phyloP scores from a whole-genome alignment of 2,888 invertebrate species.

The Tipula vernalis region DNA sequence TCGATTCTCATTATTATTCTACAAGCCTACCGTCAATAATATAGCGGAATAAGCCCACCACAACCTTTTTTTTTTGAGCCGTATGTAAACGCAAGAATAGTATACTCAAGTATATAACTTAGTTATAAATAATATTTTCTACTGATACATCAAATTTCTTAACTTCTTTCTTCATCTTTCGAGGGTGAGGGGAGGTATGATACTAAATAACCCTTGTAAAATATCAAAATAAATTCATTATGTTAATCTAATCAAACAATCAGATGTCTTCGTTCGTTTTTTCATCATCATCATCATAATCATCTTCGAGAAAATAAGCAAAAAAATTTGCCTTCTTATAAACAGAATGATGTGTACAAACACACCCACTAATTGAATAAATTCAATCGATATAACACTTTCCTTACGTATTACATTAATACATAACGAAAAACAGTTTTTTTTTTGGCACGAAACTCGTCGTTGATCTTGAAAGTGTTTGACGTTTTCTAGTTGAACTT shows the following conservation, averaged over 20 bases:
- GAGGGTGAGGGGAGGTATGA: not conserved
- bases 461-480: not conserved
- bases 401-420: not conserved
- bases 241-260: not conserved
- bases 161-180: not conserved
- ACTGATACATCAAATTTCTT: not conserved
- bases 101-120: not conserved
- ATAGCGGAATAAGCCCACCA: not conserved
- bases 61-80: not conserved
- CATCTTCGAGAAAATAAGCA: not conserved
- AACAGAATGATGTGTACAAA: not conserved
- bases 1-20: not conserved
- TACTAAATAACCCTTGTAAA: constrained; percentile 4
- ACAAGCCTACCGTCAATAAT: not conserved
- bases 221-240: constrained; percentile 4
- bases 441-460: not conserved
- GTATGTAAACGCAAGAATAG: not conserved
- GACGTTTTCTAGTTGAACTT: not conserved
- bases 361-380: not conserved
- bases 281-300: not conserved
- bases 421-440: not conserved
- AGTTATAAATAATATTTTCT: not conserved
- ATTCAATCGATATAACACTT: not conserved
- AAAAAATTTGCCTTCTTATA: not conserved
- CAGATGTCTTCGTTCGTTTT: not conserved